Base-by-base conservation (phyloP, 2,888 invertebrate genomes). In the Gari tellinella region DNA sequence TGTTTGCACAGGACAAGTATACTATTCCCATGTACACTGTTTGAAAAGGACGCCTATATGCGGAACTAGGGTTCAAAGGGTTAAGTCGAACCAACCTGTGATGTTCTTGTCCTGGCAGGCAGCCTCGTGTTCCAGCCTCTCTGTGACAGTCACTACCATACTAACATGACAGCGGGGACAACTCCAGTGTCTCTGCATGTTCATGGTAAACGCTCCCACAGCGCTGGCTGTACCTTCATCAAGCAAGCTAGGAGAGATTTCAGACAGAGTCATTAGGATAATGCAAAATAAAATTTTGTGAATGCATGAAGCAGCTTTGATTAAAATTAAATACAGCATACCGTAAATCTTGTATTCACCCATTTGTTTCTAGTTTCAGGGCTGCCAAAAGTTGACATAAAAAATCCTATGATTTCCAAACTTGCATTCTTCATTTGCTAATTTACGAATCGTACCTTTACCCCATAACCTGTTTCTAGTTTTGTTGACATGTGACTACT, bases 51-150 rank as follows among this genome's bases (percentile, higher is more conserved):
- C 25, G 15, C 1, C 1, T 23, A 23, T 15, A 49, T 19, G n/a
- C 3, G 14, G 14, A 21, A 48, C n/a, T n/a, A n/a, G n/a, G n/a
- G n/a, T n/a, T n/a, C n/a, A n/a, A 48, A 7, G 48, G 48, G 48
- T 7, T 23, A 4, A 37, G 14, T 12, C 5, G 8, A 5, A 19
- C 43, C 4, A 72, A 86, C 86, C 85, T 63, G 83, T 62, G n/a
- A 79, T 73, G 31, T 82, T 83, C 21, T 79, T 52, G 19, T 76
- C 68, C 49, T 85, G 82, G 60, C 87, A 95, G 37, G 93, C 93
- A 1, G 92, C 92, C 84, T 94, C 94, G 90, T 98, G 98, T 84
- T 95, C 94, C 48, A 97, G 90, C 85, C 95, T 94, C 85, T 96
- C 95, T 58, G 96, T 92, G 2, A 95, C 94, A 15, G 94, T 94